Base-by-base conservation (phyloP, 2,113 vertebrate species). In the Lethenteron camtschaticum region DNA sequence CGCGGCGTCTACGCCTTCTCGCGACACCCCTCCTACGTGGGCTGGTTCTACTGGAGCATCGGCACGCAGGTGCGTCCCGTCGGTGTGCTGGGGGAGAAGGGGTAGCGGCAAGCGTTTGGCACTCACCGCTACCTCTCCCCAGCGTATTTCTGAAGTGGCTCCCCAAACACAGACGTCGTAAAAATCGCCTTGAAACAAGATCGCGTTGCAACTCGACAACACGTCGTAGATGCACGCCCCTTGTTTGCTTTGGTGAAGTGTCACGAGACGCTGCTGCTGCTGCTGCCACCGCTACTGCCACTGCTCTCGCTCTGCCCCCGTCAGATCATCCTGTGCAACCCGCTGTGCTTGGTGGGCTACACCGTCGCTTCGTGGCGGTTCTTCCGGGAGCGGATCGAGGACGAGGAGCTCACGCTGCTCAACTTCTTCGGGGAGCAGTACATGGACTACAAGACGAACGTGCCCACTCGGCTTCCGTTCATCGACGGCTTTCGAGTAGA, bases 11-110 rank as follows among this genome's bases (percentile, higher is more conserved):
- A 99, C 0, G 78, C 87, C 56, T 89, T 81, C 82, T 97, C 85
- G 78, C 83, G 94, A 72, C 94, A 99, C 75, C 94, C 94, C 0
- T 91, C 94, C 3, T 99, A 99, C 0, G 94, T 99, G 68, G 94
- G 94, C 68, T 99, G 94, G 94, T 99, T 99, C 80, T 97, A 89
- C 83, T 99, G 94, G 94, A 96, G 94, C 75, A 87, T 89, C 10
- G 94, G 94, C 58, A 99, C 94, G 10, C 94, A 99, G 90, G 94
- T 92, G 70, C 58, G 10, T 56, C 41, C 41, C 41, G 41, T 41
- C 41, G 41, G 41, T 6, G 41, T 41, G 41, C 3, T 41, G 41
- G 41, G 41, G 41, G 7, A 41, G 41, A 41, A 41, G 41, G 41
- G 41, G 41, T 41, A 41, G 41, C 6, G 41, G 6, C 41, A 41